Conservation (phyloP, 2,888 invertebrate genomes). For the Caenorhabditis sulstoni region DNA sequence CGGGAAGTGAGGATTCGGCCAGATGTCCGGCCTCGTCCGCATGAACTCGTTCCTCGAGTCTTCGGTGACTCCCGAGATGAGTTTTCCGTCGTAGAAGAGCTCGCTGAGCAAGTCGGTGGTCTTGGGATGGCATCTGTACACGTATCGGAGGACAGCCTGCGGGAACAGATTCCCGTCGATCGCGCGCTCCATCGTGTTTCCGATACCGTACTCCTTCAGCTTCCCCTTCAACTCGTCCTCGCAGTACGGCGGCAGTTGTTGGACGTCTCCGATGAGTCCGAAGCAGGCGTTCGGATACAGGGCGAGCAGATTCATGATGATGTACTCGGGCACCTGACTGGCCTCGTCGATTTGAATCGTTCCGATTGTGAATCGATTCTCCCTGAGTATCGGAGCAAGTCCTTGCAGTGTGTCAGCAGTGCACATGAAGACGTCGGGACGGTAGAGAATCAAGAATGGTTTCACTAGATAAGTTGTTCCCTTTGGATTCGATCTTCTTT, state of each 20-base stretch:
- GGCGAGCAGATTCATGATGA: conserved; percentile 6
- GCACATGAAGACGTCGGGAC: conserved; percentile 15
- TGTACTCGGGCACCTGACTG: conserved; percentile 34
- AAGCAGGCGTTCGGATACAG: conserved; percentile 10
- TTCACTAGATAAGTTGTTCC: no score
- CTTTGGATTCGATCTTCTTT: background rate
- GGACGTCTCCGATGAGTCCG: conserved; percentile 27
- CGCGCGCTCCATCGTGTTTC: conserved; percentile 26
- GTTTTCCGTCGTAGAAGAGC: background rate
- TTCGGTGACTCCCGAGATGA: background rate
- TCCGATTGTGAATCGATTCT: background rate
- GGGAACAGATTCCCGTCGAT: conserved; percentile 6
- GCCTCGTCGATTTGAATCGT: conserved; percentile 30
- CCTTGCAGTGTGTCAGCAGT: conserved; percentile 16
- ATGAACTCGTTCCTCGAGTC: background rate
- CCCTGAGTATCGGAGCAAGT: background rate
- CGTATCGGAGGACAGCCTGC: background rate
- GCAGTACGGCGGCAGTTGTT: conserved; percentile 23
- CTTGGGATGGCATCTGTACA: conserved; percentile 29
- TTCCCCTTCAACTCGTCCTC: background rate
- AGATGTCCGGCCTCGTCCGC: conserved; percentile 8
- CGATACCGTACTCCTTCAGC: conserved; percentile 16
- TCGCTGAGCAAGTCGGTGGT: conserved; percentile 14
- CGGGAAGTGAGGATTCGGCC: conserved; percentile 11
- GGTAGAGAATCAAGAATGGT: conserved; percentile 4